Evolutionary conservation across 2,888 invertebrate species (phyloP).

Genomic region (Melinaea marsaeus): DNA sequence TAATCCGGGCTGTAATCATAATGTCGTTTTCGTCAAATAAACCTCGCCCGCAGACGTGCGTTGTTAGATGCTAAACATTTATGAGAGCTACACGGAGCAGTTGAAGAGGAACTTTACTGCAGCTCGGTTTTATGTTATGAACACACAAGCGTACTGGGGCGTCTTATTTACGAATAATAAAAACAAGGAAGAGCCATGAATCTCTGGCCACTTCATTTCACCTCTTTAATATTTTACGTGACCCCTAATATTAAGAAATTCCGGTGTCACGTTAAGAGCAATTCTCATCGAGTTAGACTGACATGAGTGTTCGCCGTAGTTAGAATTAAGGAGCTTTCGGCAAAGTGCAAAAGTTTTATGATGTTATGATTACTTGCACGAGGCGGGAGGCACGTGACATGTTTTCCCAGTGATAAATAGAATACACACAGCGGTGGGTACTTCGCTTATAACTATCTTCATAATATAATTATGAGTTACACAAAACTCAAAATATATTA

Average conservation of each 20-base stretch:
- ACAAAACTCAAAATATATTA: too few relatives aligned
- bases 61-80: constrained; percentile 59
- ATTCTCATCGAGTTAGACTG: constrained; percentile 77
- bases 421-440: constrained; percentile 12
- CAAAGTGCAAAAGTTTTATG: constrained; percentile 76
- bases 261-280: constrained; percentile 57
- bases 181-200: constrained; percentile 75
- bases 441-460: neutral
- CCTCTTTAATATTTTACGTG: constrained; percentile 78
- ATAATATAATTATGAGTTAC: neutral
- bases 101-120: constrained; percentile 62
- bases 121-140: constrained; percentile 70
- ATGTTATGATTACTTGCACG: constrained; percentile 74
- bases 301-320: constrained; percentile 64
- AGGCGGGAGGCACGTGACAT: constrained; percentile 56
- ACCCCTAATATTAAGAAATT: constrained; percentile 70
- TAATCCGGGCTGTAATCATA: constrained; percentile 15
- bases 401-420: constrained; percentile 25
- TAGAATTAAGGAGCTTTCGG: constrained; percentile 64
- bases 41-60: constrained; percentile 37
- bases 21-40: constrained; percentile 26
- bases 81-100: constrained; percentile 52
- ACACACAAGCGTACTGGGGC: constrained; percentile 62
- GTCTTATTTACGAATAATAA: constrained; percentile 77
- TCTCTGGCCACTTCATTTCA: constrained; percentile 76